Evolutionary conservation across 2,888 invertebrate genomes (phyloP).

Genomic region (Gonocerus acuteangulatus): DNA sequence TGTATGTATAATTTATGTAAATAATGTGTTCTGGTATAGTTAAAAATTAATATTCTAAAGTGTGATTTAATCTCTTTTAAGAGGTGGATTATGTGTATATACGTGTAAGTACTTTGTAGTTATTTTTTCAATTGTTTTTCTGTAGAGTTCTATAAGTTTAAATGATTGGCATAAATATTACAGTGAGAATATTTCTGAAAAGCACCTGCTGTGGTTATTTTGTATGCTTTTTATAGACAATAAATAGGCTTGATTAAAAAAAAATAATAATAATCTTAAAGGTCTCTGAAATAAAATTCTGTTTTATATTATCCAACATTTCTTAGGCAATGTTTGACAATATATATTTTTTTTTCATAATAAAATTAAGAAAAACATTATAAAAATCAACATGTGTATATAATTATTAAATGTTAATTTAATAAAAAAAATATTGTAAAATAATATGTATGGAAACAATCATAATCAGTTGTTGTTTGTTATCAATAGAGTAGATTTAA

Average conservation of each 20-base stretch:
- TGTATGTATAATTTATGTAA: constrained; percentile 16
- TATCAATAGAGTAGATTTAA: constrained; percentile 5
- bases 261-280: too few relatives aligned
- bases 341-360: constrained; percentile 9
- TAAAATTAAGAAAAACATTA: not conserved
- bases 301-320: not conserved
- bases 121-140: not conserved
- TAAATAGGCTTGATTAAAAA: too few relatives aligned
- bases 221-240: too few relatives aligned
- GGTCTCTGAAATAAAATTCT: not conserved
- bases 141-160: not conserved
- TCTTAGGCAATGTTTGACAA: constrained; percentile 24
- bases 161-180: not conserved
- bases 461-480: constrained; percentile 19
- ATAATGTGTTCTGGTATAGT: not conserved
- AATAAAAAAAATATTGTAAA: not conserved
- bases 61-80: not conserved
- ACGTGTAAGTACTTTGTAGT: not conserved
- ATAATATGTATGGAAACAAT: constrained; percentile 21
- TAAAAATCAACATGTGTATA: not conserved
- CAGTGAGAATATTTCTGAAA: not conserved
- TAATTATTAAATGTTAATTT: not conserved
- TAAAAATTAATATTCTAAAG: constrained; percentile 10
- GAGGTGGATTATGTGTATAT: not conserved
- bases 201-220: too few relatives aligned